These are phyloP conservation scores for Acleris emargana DNA, from an alignment of 2,888 invertebrate species.

Conservation along the genomic window DNA sequence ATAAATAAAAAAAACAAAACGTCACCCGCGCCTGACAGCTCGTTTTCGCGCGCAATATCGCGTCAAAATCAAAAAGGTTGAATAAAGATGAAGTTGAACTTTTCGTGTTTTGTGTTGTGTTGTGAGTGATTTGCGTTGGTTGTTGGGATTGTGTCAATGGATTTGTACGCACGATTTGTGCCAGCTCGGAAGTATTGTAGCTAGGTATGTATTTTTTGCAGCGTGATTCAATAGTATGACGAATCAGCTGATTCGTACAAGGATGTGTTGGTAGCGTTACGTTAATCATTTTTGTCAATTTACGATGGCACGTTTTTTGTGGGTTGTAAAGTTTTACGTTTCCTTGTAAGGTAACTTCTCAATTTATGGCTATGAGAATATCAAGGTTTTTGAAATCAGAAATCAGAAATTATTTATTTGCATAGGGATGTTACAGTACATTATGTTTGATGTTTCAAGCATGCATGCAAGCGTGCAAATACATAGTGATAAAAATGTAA, in stretches of 20 bases:
- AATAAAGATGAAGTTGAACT: slow-evolving; percentile 13
- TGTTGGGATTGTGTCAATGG: slow-evolving; percentile 76
- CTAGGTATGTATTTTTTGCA: slow-evolving; percentile 63
- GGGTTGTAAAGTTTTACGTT: neutral
- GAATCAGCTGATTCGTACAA: slow-evolving; percentile 54
- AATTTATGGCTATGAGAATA: neutral
- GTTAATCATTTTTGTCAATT: slow-evolving; percentile 35
- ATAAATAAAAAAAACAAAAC: slow-evolving; percentile 49
- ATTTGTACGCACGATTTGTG: slow-evolving; percentile 50
- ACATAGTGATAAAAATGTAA: no score
- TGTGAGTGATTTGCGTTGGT: slow-evolving; percentile 42
- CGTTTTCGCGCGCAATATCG: slow-evolving; percentile 35
- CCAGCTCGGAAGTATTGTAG: slow-evolving; percentile 62
- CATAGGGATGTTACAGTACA: no score
- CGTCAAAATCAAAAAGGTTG: slow-evolving; percentile 6
- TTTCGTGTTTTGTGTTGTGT: slow-evolving; percentile 38
- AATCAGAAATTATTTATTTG: no score
- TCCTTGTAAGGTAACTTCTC: neutral
- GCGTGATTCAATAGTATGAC: slow-evolving; percentile 35
- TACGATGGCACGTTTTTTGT: slow-evolving; percentile 1
- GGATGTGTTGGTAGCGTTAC: slow-evolving; percentile 26
- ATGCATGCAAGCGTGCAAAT: no score
- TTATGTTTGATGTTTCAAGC: no score
- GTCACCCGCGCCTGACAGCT: slow-evolving; percentile 43
- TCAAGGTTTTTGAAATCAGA: no score